Conservation (phyloP, 2,888 invertebrate species). For the Eilema sororculum region DNA sequence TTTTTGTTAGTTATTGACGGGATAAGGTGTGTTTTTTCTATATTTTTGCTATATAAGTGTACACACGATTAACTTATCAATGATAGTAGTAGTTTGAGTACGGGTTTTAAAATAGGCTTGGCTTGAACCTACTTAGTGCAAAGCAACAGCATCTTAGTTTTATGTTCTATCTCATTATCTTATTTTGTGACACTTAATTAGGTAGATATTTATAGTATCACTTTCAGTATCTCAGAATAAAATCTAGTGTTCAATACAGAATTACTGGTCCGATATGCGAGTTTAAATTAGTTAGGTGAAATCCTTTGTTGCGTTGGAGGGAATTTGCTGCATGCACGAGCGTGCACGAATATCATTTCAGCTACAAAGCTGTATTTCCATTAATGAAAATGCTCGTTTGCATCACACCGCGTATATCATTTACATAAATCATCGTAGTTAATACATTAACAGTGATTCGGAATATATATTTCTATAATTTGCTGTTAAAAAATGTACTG, state of each 20-base stretch:
- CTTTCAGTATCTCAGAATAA: neutral
- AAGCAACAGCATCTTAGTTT: too few relatives aligned
- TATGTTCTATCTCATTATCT: too few relatives aligned
- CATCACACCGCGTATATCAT: neutral
- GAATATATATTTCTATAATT: neutral
- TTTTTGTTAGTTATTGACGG: too few relatives aligned
- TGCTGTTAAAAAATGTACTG: neutral
- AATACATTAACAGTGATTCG: neutral
- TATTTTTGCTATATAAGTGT: too few relatives aligned
- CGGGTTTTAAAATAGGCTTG: too few relatives aligned
- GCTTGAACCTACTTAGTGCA: too few relatives aligned
- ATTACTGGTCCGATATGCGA: neutral
- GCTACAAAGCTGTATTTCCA: neutral
- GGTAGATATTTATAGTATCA: neutral
- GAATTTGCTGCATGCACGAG: neutral
- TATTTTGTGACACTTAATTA: neutral
- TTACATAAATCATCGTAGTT: neutral
- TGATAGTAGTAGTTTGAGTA: too few relatives aligned
- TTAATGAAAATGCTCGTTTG: neutral
- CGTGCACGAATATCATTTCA: neutral
- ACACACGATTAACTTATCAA: too few relatives aligned
- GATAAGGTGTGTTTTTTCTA: too few relatives aligned
- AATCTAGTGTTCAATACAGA: neutral
- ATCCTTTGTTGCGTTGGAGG: neutral
- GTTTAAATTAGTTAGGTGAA: neutral